Base-by-base conservation (phyloP, 53 echinoderm and acorn worm genomes). In the Apostichopus leukothele region DNA sequence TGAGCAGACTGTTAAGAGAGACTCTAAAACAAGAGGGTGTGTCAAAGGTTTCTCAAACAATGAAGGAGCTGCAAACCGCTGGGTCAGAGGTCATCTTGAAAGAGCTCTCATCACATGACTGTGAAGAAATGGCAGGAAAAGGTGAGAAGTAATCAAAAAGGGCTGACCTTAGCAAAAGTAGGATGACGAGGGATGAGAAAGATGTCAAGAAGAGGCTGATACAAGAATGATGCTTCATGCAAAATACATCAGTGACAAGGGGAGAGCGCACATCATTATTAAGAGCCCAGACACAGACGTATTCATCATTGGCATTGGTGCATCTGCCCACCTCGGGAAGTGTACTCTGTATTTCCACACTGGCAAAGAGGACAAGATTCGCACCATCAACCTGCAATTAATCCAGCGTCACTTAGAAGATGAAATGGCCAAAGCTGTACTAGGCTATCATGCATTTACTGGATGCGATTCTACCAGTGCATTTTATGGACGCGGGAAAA, bases 91-190 rank as follows among this genome's bases (percentile, higher is more conserved):
- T 27, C 90, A 89, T n/a, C 93, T 92, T 78, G 59, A 89, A 39
- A 60, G 92, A 27, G 90, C 93, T 18, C 87, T 88, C 16, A 93
- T 94, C 9, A 80, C 88, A n/a, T 78, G 80, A 4, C 75, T 92
- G 92, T 87, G 89, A 91, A 52, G 88, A 67, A 51, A 96, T 96
- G 93, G 91, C 92, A 20, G 93, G 93, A 21, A 95, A 92, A 83
- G 80, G 57, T 23, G 51, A 75, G 8, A 55, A 12, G 52, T 21
- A 74, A 9, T 1, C 10, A 12, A 74, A 54, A 3, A 53, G 90
- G 20, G 78, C 88, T 18, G 91, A 91, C 5, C 67, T 91, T 1
- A 85, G 25, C 13, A 12, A 88, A 19, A 59, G 54, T 16, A 5
- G 91, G 4, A 91, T 91, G 75, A 71, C 21, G 55, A 88, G 54